Evolutionary conservation across 2,113 vertebrate species (phyloP).

Genomic region (Sardina pilchardus): DNA sequence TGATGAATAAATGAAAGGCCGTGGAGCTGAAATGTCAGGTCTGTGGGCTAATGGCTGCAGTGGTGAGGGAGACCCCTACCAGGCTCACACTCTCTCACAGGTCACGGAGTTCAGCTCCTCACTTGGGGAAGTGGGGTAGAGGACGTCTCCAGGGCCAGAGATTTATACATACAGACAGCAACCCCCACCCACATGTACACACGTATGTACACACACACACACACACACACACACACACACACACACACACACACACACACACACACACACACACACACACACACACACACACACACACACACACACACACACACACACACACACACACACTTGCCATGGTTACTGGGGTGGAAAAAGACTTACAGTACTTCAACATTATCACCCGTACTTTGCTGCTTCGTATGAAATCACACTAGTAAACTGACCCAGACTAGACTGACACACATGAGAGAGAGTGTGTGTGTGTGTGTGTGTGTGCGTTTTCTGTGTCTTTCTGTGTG

Average conservation of each 20-base stretch:
- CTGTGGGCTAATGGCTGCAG: neutral
- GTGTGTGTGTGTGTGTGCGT: neutral
- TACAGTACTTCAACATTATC: neutral
- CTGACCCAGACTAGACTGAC: no score
- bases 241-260: conserved; percentile 4
- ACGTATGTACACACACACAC: neutral
- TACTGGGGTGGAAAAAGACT: conserved; percentile 35
- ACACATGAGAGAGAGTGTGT: neutral
- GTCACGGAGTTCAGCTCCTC: neutral
- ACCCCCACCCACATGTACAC: neutral
- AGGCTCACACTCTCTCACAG: neutral
- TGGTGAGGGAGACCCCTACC: neutral
- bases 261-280: neutral
- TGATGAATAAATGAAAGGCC: neutral
- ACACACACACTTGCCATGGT: conserved; percentile 16
- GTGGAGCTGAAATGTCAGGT: neutral
- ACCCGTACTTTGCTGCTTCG: neutral
- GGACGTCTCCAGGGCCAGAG: neutral
- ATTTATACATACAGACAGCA: neutral
- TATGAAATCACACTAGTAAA: no score
- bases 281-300: neutral
- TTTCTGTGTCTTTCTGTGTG: neutral
- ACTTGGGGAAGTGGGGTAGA: neutral
- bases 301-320: neutral
- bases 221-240: neutral